These are phyloP conservation scores for Caenorhabditis becei DNA, from an alignment of 2,888 invertebrate species.

Conservation along the genomic window DNA sequence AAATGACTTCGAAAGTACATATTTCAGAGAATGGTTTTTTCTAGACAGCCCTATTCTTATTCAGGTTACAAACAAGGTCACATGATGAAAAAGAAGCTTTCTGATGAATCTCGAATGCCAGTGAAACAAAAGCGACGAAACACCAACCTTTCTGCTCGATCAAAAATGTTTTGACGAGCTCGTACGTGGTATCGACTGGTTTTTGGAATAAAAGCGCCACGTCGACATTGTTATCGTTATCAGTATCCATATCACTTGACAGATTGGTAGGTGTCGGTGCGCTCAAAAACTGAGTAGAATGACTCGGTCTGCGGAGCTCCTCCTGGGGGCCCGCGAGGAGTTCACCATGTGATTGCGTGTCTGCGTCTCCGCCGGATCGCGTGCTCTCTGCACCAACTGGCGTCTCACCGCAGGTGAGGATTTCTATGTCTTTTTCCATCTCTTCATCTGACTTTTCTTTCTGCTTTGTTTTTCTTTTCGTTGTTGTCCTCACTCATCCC, in stretches of 20 bases:
- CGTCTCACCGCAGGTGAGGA: constrained; percentile 54
- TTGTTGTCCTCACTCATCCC: constrained; percentile 20
- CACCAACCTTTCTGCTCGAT: constrained; percentile 13
- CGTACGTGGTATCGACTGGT: constrained; percentile 29
- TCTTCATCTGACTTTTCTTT: background rate
- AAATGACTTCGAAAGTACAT: too few species aligned
- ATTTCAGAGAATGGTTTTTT: too few species aligned
- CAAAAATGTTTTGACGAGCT: constrained; percentile 45
- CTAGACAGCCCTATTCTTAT: too few species aligned
- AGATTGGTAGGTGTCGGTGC: background rate
- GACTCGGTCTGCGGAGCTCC: background rate
- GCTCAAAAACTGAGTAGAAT: constrained; percentile 1
- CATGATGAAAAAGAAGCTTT: too few species aligned
- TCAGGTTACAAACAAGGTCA: too few species aligned
- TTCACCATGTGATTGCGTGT: constrained; percentile 53
- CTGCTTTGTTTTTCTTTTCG: constrained; percentile 42
- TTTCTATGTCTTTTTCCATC: constrained; percentile 3
- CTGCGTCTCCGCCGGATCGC: constrained; percentile 23
- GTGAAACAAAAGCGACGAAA: too few species aligned
- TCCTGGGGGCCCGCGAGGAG: constrained; percentile 6
- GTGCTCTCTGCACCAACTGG: constrained; percentile 34
- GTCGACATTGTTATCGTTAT: constrained; percentile 14
- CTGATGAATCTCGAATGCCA: too few species aligned
- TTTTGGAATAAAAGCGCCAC: constrained; percentile 50
- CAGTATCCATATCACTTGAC: constrained; percentile 8